phyloP scores from a whole-genome alignment of 2,113 vertebrate species.

The Grammomys dolichurus region DNA sequence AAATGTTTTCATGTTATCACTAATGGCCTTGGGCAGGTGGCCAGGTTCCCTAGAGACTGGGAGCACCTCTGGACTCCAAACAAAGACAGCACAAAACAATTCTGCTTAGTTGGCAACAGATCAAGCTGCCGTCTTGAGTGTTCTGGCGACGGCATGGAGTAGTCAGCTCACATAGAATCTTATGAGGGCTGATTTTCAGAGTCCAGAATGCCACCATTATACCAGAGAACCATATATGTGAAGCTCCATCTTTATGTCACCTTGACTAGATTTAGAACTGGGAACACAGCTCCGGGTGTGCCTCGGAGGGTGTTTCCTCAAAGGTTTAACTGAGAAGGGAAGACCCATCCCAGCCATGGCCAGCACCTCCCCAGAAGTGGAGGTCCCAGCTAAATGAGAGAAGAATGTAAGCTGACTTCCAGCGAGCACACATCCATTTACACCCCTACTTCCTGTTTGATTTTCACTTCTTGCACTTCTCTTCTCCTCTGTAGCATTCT shows the following conservation, averaged over 20 bases:
- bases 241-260: neutral
- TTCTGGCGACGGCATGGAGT: neutral
- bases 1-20: neutral
- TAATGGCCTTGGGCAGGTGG: neutral
- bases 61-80: constrained; percentile 37
- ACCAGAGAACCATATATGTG: neutral
- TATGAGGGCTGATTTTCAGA: neutral
- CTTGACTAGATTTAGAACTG: neutral
- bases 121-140: neutral
- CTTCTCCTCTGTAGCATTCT: neutral
- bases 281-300: neutral
- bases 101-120: neutral
- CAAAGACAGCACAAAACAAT: constrained; percentile 20
- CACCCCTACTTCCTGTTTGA: no score
- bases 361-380: neutral
- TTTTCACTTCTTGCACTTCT: neutral
- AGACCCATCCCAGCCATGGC: neutral
- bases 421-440: neutral
- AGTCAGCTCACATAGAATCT: neutral
- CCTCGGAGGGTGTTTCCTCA: neutral
- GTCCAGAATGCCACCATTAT: neutral
- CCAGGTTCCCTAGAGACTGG: constrained; percentile 9
- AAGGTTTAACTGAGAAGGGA: neutral
- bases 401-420: neutral
- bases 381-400: neutral